Evolutionary conservation across 1,140 invertebrate species (phyloP), one percentile per base, ranked within the genome.

Genomic region (Plectus sambesii): DNA sequence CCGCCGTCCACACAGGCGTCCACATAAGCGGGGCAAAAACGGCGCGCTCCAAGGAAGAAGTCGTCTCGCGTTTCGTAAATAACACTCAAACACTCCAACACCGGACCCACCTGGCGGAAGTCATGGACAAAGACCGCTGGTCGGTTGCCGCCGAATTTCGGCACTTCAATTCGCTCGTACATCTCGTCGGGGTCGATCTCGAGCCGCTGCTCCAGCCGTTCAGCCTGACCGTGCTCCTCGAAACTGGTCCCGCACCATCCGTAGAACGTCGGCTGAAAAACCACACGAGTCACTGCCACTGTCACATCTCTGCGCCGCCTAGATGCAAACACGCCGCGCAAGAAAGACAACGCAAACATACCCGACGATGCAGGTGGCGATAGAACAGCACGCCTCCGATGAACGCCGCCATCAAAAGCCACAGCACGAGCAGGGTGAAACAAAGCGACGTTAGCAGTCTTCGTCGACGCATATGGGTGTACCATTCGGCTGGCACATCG

Each of bases 61-160:
- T 42, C n/a, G n/a, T 42, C 37, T 2, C 17, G n/a, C n/a, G n/a
- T n/a, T n/a, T n/a, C n/a, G n/a, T n/a, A n/a, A 17, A n/a, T 17
- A 42, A 42, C 40, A 2, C 22, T 42, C 2, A 23, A 41, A 15
- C 42, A 12, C 42, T 27, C 12, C 33, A 12, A 39, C 26, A 20
- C 40, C 3, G 22, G 22, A 49, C 56, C 41, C 47, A 69, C 69
- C 59, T 56, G 62, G 23, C 58, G 47, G 52, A 72, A 72, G 51
- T 72, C 70, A 51, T 72, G 70, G 25, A 70, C 53, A 30, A 71
- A 67, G 5, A 68, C 50, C 5, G 69, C 69, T 42, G 63, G 58
- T 22, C 61, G 52, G 37, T 65, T 66, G 8, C 63, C 57, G 26
- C 68, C 70, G 49, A 72, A 69, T 25, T 61, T 47, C 12, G 70